Conservation (phyloP, 2,113 vertebrate genomes). For the Nannobrachium achirus region DNA sequence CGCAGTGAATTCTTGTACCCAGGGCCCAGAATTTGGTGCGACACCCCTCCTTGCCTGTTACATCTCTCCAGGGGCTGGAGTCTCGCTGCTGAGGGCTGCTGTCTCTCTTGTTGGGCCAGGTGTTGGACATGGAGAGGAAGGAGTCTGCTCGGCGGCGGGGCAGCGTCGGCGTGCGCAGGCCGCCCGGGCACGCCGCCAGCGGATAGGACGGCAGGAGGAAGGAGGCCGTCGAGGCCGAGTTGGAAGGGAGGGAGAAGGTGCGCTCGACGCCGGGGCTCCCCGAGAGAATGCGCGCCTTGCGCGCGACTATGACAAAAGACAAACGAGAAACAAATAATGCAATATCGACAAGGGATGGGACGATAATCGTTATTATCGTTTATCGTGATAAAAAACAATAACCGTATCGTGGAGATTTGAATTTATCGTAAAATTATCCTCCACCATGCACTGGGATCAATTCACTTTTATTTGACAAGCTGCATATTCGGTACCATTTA, state of each 20-base stretch:
- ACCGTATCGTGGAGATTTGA: no score
- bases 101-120: constrained; percentile 88
- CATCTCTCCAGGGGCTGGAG: constrained; percentile 74
- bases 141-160: constrained; percentile 75
- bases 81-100: constrained; percentile 62
- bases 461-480: no score
- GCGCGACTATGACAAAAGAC: constrained; percentile 58
- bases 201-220: constrained; percentile 88
- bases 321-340: not conserved
- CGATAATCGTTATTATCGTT: not conserved
- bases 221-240: constrained; percentile 70
- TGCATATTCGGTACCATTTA: no score
- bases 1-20: no score
- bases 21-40: no score
- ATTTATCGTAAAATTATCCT: no score
- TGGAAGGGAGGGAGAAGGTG: constrained; percentile 70
- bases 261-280: constrained; percentile 79
- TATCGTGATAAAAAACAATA: no score
- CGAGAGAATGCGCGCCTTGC: constrained; percentile 76
- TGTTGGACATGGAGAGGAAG: constrained; percentile 84
- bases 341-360: constrained; percentile 9
- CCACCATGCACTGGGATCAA: no score
- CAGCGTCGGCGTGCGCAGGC: constrained; percentile 77
- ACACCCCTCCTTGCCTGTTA: constrained; percentile 65
- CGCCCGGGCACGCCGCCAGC: constrained; percentile 77